Percentiles rank a stretch among this genome's conserved stretches.
These are phyloP conservation scores for Cremastobaeus sp. DNA, from an alignment of 2,888 invertebrate genomes.

Conservation along the genomic window DNA sequence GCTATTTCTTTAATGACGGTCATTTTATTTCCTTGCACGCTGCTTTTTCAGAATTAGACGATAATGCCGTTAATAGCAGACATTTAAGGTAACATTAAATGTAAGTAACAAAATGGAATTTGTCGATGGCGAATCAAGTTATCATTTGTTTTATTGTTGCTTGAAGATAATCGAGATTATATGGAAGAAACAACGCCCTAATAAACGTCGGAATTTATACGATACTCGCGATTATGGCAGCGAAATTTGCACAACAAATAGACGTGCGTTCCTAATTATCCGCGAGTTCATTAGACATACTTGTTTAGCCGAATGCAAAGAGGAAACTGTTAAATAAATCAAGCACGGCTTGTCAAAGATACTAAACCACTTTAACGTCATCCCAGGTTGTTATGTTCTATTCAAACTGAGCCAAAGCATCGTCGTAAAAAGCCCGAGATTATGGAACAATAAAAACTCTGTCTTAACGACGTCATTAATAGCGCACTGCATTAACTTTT, in stretches of 20 bases:
- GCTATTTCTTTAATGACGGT: slow-evolving; percentile 33
- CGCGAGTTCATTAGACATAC: no score
- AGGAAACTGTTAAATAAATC: not conserved
- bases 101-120: no score
- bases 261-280: no score
- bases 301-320: no score
- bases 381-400: not conserved
- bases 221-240: not conserved
- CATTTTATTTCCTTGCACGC: slow-evolving; percentile 23
- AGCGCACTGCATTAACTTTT: slow-evolving; percentile 36
- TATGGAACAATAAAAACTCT: slow-evolving; percentile 15
- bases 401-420: not conserved
- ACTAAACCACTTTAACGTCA: not conserved
- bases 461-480: slow-evolving; percentile 29
- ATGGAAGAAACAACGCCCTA: no score
- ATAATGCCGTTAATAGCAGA: slow-evolving; percentile 19
- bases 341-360: slow-evolving; percentile 5
- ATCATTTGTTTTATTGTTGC: no score
- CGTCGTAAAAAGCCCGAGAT: slow-evolving; percentile 12
- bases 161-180: no score
- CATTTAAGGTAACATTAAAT: slow-evolving; percentile 16
- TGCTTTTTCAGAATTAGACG: slow-evolving; percentile 21
- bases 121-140: no score
- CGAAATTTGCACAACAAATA: no score
- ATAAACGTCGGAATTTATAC: no score